These are phyloP conservation scores for Coryphaenoides rupestris DNA, from an alignment of 2,113 vertebrate species.

Conservation along the genomic window DNA sequence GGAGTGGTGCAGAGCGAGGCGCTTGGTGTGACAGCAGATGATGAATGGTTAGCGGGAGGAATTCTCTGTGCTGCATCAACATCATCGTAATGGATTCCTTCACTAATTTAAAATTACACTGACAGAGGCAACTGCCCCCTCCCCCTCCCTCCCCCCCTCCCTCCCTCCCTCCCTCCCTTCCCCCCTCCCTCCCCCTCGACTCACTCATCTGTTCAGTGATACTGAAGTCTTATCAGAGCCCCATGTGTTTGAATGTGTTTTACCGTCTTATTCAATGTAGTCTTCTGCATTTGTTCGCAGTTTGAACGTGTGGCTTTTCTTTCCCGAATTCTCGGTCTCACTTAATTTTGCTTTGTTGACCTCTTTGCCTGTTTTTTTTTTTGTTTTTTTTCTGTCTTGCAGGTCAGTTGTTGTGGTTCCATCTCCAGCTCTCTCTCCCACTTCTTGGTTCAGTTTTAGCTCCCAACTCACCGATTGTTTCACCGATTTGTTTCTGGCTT, in stretches of 20 bases:
- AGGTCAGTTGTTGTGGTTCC: neutral
- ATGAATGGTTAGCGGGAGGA: slow-evolving; percentile 66
- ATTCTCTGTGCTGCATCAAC: slow-evolving; percentile 73
- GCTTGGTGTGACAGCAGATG: slow-evolving; percentile 62
- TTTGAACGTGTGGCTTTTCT: too few species aligned
- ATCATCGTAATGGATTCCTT: slow-evolving; percentile 65
- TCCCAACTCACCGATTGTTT: too few species aligned
- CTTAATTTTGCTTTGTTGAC: neutral
- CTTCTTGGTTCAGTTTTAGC: too few species aligned
- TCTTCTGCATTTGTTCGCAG: too few species aligned
- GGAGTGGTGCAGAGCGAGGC: slow-evolving; percentile 42
- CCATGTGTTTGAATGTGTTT: too few species aligned
- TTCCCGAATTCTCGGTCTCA: neutral
- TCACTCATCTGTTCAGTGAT: neutral
- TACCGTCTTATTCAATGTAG: too few species aligned
- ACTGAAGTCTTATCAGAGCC: too few species aligned
- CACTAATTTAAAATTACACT: slow-evolving; percentile 51
- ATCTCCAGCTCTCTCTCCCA: too few species aligned
- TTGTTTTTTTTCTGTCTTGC: neutral
- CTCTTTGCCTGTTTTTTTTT: neutral
- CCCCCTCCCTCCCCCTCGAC: slow-evolving; percentile 2
- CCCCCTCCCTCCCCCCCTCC: neutral
- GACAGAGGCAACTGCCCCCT: slow-evolving; percentile 7
- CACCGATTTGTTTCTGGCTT: too few species aligned
- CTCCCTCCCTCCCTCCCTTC: slow-evolving; percentile 2